Conservation (phyloP, 1,140 invertebrate genomes). For the Palaemon carinicauda region DNA sequence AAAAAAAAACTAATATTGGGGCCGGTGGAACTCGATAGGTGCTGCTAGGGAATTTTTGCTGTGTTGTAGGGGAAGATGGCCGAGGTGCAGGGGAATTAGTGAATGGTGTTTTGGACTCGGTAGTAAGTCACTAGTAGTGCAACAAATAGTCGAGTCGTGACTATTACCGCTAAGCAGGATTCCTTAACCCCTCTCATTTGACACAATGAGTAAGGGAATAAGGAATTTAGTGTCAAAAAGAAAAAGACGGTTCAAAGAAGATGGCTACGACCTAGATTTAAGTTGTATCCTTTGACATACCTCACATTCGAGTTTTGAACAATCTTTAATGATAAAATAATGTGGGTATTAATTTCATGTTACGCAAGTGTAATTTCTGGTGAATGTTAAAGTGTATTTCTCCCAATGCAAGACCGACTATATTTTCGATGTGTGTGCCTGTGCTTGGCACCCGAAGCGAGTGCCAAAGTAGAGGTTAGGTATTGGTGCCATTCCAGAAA, state of each 20-base stretch:
- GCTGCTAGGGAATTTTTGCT: neutral
- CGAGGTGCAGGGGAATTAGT: neutral
- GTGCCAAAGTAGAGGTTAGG: too few relatives aligned
- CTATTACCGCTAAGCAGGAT: neutral
- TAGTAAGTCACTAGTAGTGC: neutral
- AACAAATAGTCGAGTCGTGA: neutral
- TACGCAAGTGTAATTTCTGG: too few relatives aligned
- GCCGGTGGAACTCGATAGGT: neutral
- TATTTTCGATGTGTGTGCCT: too few relatives aligned
- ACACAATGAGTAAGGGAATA: conserved; percentile 51
- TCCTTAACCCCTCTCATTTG: conserved; percentile 11
- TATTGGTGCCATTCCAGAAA: too few relatives aligned
- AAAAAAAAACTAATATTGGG: neutral
- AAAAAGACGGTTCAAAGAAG: conserved; percentile 69
- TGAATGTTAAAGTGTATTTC: too few relatives aligned
- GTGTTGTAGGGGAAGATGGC: too few relatives aligned
- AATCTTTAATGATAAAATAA: too few relatives aligned
- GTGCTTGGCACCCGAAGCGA: too few relatives aligned
- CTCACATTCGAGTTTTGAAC: too few relatives aligned
- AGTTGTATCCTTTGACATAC: conserved; percentile 34
- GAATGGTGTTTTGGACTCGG: neutral
- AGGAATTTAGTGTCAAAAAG: conserved; percentile 68
- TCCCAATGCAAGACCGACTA: too few relatives aligned
- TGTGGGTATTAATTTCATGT: too few relatives aligned
- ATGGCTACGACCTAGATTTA: conserved; percentile 72